These are phyloP conservation scores for Cordilura impudica DNA, from an alignment of 2,888 invertebrate genomes.

Conservation along the genomic window DNA sequence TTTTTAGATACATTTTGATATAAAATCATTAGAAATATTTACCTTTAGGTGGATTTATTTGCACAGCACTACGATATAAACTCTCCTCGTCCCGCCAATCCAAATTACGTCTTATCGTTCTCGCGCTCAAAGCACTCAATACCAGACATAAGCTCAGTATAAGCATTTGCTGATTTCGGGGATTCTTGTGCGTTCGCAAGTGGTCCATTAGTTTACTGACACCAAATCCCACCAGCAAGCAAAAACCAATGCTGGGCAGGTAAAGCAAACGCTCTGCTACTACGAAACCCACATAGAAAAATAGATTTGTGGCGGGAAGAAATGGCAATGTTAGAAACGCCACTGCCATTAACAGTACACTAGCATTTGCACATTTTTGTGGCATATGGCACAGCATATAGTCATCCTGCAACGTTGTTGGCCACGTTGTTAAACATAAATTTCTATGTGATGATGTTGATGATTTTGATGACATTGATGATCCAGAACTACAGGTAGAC, in stretches of 20 bases:
- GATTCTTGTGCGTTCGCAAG: constrained; percentile 75
- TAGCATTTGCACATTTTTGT: constrained; percentile 64
- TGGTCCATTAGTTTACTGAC: constrained; percentile 78
- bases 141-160: constrained; percentile 79
- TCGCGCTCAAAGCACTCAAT: constrained; percentile 84
- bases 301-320: constrained; percentile 95
- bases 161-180: constrained; percentile 69
- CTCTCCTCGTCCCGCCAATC: constrained; percentile 97
- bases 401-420: constrained; percentile 31
- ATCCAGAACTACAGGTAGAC: constrained; percentile 69
- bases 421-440: constrained; percentile 34
- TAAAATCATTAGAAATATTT: constrained; percentile 60
- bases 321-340: constrained; percentile 93
- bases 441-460: constrained; percentile 38
- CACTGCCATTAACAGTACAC: constrained; percentile 81
- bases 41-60: constrained; percentile 99
- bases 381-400: constrained; percentile 51
- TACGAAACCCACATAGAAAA: constrained; percentile 99
- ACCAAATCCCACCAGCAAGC: constrained; percentile 90
- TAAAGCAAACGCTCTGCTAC: constrained; percentile 97
- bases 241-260: constrained; percentile 96
- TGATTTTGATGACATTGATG: constrained; percentile 62
- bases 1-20: not conserved
- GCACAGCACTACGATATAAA: constrained; percentile 92
- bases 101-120: constrained; percentile 89